Evolutionary conservation across 1,140 invertebrate species (phyloP).

Genomic region (Harlomillsia oculata): DNA sequence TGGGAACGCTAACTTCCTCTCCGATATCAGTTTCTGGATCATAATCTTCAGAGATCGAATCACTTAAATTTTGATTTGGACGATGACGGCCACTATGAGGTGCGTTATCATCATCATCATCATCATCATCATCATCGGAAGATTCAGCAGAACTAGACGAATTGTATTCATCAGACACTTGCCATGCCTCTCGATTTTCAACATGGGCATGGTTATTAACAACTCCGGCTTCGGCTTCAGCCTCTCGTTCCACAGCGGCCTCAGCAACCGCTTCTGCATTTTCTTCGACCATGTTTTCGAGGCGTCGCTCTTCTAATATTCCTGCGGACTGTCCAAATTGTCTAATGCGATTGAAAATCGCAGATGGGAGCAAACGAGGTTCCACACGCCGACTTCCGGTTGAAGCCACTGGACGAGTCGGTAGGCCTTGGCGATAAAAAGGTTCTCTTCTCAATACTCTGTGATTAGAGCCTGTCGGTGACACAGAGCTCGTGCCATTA

Average conservation of each 20-base stretch:
- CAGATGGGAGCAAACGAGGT: too few relatives aligned
- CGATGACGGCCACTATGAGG: neutral
- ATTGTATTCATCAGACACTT: neutral
- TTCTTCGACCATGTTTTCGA: neutral
- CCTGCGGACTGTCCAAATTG: neutral
- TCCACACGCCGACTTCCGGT: too few relatives aligned
- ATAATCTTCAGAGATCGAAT: neutral
- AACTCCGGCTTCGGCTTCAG: neutral
- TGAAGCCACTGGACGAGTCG: neutral
- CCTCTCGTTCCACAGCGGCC: neutral
- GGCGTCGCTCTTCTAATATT: neutral
- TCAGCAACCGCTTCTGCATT: neutral
- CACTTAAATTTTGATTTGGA: neutral
- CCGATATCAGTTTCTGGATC: neutral
- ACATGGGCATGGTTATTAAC: too few relatives aligned
- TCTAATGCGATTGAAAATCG: neutral
- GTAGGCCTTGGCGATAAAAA: neutral
- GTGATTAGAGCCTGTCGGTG: too few relatives aligned
- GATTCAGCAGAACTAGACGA: neutral
- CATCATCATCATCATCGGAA: constrained; percentile 2
- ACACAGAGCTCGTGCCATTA: too few relatives aligned
- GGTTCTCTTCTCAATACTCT: neutral
- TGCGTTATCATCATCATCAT: neutral
- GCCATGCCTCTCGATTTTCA: too few relatives aligned
- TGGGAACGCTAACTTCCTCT: constrained; percentile 25